Conservation (phyloP, 2,113 vertebrate species). For the Tychaedon coryphoeus region DNA sequence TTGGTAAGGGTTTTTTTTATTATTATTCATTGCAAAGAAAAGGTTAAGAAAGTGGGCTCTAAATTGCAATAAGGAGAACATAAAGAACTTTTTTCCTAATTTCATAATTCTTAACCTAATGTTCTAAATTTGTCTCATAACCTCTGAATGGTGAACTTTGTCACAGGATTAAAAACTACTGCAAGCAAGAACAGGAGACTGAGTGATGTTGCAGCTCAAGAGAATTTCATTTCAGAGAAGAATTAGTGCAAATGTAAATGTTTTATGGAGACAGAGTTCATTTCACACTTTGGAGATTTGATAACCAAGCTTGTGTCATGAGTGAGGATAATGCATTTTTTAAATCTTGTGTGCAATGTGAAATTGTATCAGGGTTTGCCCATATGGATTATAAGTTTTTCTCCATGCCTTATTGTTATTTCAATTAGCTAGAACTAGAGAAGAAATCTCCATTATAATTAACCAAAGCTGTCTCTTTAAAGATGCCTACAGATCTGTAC, state of each 20-base stretch:
- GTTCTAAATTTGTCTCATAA: neutral
- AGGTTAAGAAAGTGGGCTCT: neutral
- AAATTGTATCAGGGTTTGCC: neutral
- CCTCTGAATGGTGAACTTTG: neutral
- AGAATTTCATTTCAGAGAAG: neutral
- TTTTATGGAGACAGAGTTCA: neutral
- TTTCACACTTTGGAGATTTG: neutral
- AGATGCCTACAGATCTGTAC: neutral
- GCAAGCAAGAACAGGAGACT: neutral
- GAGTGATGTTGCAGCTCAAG: neutral
- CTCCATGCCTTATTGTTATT: neutral
- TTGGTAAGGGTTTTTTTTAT: neutral
- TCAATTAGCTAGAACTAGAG: neutral
- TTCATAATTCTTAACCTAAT: neutral
- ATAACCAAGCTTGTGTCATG: neutral
- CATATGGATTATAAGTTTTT: neutral
- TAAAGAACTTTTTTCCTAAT: neutral
- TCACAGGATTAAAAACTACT: neutral
- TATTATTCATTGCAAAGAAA: neutral
- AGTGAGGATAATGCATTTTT: neutral
- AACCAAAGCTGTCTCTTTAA: conserved; percentile 22
- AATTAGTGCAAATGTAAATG: neutral
- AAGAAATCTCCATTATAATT: neutral
- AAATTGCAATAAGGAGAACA: neutral
- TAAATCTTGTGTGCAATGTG: neutral